These are phyloP conservation scores for Calyptommatus sinebrachiatus DNA, from an alignment of 2,113 vertebrate species.

Conservation along the genomic window DNA sequence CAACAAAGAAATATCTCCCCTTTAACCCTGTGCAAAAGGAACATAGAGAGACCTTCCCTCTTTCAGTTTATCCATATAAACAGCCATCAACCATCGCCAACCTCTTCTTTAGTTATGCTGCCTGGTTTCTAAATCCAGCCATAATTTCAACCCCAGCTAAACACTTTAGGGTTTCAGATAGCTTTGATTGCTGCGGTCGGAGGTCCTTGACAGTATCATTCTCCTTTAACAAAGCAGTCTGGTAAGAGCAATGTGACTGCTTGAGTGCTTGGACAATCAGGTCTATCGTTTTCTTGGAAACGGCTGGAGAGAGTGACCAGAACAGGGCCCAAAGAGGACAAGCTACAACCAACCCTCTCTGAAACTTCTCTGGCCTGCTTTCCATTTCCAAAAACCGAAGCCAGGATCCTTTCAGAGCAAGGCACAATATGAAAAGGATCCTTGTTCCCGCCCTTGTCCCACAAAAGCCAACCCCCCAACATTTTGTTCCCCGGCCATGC, in stretches of 20 bases:
- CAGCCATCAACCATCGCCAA: neutral
- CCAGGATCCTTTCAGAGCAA: slow-evolving; percentile 12
- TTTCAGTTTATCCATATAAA: neutral
- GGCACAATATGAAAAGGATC: neutral
- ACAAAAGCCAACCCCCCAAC: neutral
- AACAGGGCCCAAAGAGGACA: neutral
- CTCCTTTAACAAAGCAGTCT: neutral
- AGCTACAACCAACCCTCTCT: neutral
- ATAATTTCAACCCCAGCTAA: slow-evolving; percentile 19
- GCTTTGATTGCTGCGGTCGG: neutral
- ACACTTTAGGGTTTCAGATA: slow-evolving; percentile 30
- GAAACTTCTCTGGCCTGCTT: neutral
- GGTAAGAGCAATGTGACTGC: neutral
- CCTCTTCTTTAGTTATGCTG: slow-evolving; percentile 24
- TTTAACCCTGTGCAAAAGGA: neutral
- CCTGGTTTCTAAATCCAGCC: slow-evolving; percentile 19
- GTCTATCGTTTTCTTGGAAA: neutral
- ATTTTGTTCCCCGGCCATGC: neutral
- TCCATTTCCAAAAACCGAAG: neutral
- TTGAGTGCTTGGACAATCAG: neutral
- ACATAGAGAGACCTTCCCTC: accelerated
- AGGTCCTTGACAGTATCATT: neutral
- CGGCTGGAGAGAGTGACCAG: slow-evolving; percentile 1
- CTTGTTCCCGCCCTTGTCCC: accelerated
- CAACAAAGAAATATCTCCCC: neutral